Evolutionary conservation across 2,113 vertebrate genomes (phyloP), one percentile per base, ranked within the genome.

Genomic region (Procavia capensis): DNA sequence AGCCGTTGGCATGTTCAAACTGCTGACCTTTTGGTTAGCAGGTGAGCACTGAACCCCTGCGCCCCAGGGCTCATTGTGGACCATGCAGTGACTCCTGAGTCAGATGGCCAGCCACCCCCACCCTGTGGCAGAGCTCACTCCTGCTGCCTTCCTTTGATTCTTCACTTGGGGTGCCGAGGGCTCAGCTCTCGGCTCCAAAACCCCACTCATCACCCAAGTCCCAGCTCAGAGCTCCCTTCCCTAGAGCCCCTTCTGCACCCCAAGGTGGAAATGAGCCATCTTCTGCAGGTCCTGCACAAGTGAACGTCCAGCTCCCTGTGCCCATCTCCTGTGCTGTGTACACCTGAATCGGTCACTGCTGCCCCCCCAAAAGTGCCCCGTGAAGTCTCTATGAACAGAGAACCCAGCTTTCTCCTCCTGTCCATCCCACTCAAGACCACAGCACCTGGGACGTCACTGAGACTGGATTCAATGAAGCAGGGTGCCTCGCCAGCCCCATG

Each of bases 401-500:
- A 29, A n/a, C 50, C 10, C 14, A 6, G 9, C 76, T 11, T 27
- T 7, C 3, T 8, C 0, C 0, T 9, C 68, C 86, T 61, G 20
- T 2, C 10, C 11, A 1, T 57, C 22, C 76, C 1, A 24, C 41
- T 50, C 45, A 6, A 57, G 83, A 54, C 6, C 74, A 24, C 0
- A 0, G 41, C 29, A 39, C 45, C 0, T 0, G 2, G 70, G 29
- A 27, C 45, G 31, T 27, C 45, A 50, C 2, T 25, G 27, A 50
- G 11, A 76, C 36, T 5, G 29, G 64, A 68, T 17, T 54, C 50
- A 54, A 2, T 54, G 17, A 1, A 50, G 88, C 66, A 8, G 54
- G 84, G 17, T 19, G 47, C 54, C 39, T 66, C 34, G 45, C 61
- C 19, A 66, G 7, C 59, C 78, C 29, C 11, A n/a, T 17, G 41